Base-by-base conservation (phyloP, 2,888 invertebrate species). In the Agrotis ipsilon region DNA sequence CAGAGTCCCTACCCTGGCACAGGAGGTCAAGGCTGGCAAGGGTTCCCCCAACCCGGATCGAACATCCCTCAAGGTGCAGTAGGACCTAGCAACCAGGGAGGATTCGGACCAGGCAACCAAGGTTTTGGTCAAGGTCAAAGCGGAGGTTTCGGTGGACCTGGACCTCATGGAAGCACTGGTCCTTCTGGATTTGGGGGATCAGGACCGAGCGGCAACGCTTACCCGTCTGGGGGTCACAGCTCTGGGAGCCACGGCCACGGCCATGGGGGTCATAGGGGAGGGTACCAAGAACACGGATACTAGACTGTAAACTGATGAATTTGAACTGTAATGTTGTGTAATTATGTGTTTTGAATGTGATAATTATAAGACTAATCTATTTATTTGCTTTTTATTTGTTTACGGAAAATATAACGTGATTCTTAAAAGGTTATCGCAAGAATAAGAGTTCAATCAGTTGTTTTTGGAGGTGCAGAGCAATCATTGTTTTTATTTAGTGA, bases 251-350 rank as follows among this genome's bases (percentile, higher is more conserved):
- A 66, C 27, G 5, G 21, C 7, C 39, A 66, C 27, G 58, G 72
- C 11, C 63, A 78, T 14, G 65, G 78, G 0, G 59, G 59, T 0
- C 83, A 81, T 39, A 48, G n/a, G 0, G 80, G 83, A n/a, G 80
- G 80, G 14, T 81, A 81, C 45, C 67, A 78, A 59, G 69, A 81
- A 55, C 72, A 84, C 18, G 81, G 81, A 59, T 81, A 81, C 32
- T 81, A 81, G 49, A 80, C 39, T 52, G 13, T 39, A 21, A 16
- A 76, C 21, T 51, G 39, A 51, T 46, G 27, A 13, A 62, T 60
- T 52, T 13, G 2, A 39, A 49, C 3, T 57, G 39, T 57, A 52
- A 4, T 46, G 43, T 68, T 51, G 14, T 76, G 52, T 49, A 58
- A 51, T 62, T 66, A 6, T 43, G 16, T 58, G 51, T 45, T 32